These are phyloP conservation scores for Parascotia fuliginaria DNA, from an alignment of 2,888 invertebrate genomes.

Conservation along the genomic window DNA sequence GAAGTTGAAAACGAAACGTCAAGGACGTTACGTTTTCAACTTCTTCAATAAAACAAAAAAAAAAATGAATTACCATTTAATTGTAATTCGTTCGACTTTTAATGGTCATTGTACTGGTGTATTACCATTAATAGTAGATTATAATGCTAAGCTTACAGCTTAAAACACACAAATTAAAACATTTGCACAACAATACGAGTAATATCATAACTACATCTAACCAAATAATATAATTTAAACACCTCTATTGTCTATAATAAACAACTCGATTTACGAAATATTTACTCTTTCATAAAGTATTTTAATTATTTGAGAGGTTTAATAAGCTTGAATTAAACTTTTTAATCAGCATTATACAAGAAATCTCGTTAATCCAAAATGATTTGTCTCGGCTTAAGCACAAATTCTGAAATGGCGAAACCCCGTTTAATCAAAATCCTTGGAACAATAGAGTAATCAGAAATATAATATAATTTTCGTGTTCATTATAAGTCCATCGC, in stretches of 20 bases:
- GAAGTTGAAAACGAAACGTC: no score
- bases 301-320: constrained; percentile 42
- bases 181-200: neutral
- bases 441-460: constrained; percentile 77
- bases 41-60: no score
- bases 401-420: constrained; percentile 55
- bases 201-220: neutral
- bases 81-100: no score
- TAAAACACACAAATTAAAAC: no score
- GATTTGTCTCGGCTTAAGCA: constrained; percentile 61
- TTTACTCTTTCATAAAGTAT: constrained; percentile 36
- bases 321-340: constrained; percentile 56
- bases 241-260: constrained; percentile 30
- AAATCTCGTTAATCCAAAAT: constrained; percentile 62
- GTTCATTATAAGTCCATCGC: constrained; percentile 75
- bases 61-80: no score
- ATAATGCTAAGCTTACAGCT: no score
- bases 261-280: constrained; percentile 37
- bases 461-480: constrained; percentile 76
- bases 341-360: constrained; percentile 51
- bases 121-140: no score
- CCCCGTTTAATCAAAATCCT: constrained; percentile 71
- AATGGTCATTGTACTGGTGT: no score
- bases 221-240: constrained; percentile 30
- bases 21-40: no score